Base-by-base conservation (phyloP, 92 coral and sea anemone genomes). In the Galaxea fascicularis region DNA sequence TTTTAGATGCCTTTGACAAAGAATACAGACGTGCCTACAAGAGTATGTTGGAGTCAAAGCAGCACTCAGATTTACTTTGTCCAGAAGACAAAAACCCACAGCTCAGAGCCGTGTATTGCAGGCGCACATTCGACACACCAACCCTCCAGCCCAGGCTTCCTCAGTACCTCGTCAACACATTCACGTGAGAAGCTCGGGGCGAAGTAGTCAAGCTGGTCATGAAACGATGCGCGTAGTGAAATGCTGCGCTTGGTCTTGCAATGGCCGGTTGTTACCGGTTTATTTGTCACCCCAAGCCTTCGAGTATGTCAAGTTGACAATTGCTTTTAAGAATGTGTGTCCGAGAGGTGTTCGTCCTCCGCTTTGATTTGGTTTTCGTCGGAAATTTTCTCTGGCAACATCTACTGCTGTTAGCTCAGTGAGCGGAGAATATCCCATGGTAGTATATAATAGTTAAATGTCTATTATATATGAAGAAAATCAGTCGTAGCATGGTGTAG, bases 81-180 rank as follows among this genome's bases (percentile, higher is more conserved):
- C 78, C 81, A 2, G 98, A 95, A 53, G 99, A 97, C 85, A 90
- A 87, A 39, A 89, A 92, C 0, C 93, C 94, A 21, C 60, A 79
- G 11, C 91, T 91, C 10, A 82, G 97, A 13, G 86, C 91, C 52
- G 90, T 95, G 56, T 95, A 59, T 69, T 97, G 99, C 85, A 86
- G 99, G 77, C 93, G 98, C 74, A 70, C 89, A 24, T 97, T 97
- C 76, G 79, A 87, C 26, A 83, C 89, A 24, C 99, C 98, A 1
- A 60, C 86, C 26, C 89, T 97, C 25, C 99, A 95, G 79, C 99
- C 99, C 68, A 95, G 91, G 72, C 91, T 97, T 28, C 99, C 99
- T 10, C 96, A 90, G 67, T 92, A 57, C 88, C 87, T 86, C 29
- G 86, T 77, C 70, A 74, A 26, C 70, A 49, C 87, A n/a, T 70